Conservation (phyloP, 2,113 vertebrate genomes). For the Mus spicilegus region DNA sequence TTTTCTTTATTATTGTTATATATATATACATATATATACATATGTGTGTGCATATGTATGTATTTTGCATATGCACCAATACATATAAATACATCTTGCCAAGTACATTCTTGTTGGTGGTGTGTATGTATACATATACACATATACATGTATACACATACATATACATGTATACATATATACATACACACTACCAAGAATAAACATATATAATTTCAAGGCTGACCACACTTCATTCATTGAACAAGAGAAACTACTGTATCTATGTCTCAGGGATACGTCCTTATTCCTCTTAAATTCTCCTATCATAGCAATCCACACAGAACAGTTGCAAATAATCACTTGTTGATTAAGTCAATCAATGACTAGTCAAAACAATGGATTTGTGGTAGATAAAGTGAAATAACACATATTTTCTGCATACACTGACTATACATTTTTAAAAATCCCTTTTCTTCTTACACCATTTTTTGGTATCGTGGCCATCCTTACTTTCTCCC, state of each 20-base stretch:
- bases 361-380: conserved; percentile 41
- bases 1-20: not conserved
- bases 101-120: not conserved
- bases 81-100: not conserved
- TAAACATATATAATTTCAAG: not conserved
- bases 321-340: conserved; percentile 26
- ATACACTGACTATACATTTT: not conserved
- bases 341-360: conserved; percentile 48
- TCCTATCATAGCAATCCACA: not conserved
- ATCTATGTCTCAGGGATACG: not conserved
- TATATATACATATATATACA: not conserved
- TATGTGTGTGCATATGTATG: not conserved
- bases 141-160: no score
- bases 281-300: conserved; percentile 26
- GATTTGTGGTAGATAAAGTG: conserved; percentile 10
- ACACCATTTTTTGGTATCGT: not conserved
- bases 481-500: not conserved
- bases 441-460: not conserved
- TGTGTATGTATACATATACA: not conserved
- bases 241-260: not conserved
- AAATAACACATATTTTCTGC: conserved; percentile 38
- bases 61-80: not conserved
- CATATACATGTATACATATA: not conserved
- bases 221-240: not conserved
- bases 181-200: no score